Evolutionary conservation across 30 jellyfish, hydroid and myxozoan species (phyloP).

Genomic region (Aurelia sp.): DNA sequence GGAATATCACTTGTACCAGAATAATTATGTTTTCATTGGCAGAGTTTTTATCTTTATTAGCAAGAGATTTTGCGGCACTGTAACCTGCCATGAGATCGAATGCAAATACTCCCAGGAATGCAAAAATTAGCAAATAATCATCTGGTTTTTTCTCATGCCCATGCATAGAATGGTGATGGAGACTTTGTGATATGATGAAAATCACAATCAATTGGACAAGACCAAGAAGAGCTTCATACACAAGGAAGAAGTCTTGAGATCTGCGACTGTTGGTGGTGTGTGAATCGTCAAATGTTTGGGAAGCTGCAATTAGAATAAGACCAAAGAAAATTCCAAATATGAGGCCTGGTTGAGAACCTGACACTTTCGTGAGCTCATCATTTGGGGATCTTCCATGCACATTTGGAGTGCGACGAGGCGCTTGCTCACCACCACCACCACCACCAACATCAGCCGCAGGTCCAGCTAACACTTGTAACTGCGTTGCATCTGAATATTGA

Average conservation of each 20-base stretch:
- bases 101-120: conserved; percentile 24
- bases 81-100: conserved; percentile 4
- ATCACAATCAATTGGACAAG: conserved; percentile 12
- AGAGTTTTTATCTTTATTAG: not conserved
- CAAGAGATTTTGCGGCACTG: conserved; percentile 8
- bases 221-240: conserved; percentile 31
- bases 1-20: conserved; percentile 3
- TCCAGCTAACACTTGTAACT: not conserved
- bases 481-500: not conserved
- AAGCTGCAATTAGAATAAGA: conserved; percentile 8
- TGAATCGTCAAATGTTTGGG: conserved; percentile 10
- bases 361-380: not conserved
- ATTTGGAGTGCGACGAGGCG: not conserved
- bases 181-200: not conserved
- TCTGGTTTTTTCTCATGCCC: conserved; percentile 3
- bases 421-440: not conserved
- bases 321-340: conserved; percentile 36
- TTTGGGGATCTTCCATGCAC: not conserved
- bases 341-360: conserved; percentile 43
- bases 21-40: not conserved
- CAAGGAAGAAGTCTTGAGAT: conserved; percentile 31
- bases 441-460: not conserved
- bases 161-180: conserved; percentile 5
- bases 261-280: not conserved
- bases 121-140: conserved; percentile 15